Conservation (phyloP, 2,888 invertebrate genomes). For the Nezara viridula region DNA sequence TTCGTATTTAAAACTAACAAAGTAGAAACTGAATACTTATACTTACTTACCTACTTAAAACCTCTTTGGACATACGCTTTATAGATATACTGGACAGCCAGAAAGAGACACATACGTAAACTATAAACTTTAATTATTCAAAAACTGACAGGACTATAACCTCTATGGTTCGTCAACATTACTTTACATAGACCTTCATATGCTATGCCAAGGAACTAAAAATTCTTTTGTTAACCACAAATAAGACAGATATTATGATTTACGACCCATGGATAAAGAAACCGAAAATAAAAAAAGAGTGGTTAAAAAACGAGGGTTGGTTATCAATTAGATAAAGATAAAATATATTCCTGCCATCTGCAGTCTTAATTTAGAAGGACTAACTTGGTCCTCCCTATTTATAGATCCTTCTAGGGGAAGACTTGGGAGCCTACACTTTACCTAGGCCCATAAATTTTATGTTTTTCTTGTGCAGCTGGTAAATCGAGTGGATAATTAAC, state of each 20-base stretch:
- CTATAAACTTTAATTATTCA: too few species aligned
- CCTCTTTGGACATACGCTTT: too few species aligned
- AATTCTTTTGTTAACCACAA: background rate
- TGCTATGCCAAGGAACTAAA: background rate
- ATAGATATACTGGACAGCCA: too few species aligned
- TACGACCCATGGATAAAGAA: background rate
- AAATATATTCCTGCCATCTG: slow-evolving; percentile 37
- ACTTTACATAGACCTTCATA: too few species aligned
- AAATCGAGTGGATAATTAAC: slow-evolving; percentile 5
- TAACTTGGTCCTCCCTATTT: slow-evolving; percentile 25
- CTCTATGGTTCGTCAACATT: too few species aligned
- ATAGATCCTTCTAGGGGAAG: slow-evolving; percentile 28
- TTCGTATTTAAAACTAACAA: too few species aligned
- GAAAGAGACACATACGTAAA: too few species aligned
- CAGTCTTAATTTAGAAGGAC: background rate
- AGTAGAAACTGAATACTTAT: too few species aligned
- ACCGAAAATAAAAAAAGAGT: background rate
- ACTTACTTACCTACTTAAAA: too few species aligned
- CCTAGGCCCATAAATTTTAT: slow-evolving; percentile 23
- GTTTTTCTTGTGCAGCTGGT: background rate
- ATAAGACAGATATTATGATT: background rate
- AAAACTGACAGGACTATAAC: too few species aligned
- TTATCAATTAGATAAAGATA: slow-evolving; percentile 49
- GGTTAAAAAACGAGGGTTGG: background rate
- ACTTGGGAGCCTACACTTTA: background rate